Conservation (phyloP, 2,888 invertebrate genomes). For the Exephanes ischioxanthus region DNA sequence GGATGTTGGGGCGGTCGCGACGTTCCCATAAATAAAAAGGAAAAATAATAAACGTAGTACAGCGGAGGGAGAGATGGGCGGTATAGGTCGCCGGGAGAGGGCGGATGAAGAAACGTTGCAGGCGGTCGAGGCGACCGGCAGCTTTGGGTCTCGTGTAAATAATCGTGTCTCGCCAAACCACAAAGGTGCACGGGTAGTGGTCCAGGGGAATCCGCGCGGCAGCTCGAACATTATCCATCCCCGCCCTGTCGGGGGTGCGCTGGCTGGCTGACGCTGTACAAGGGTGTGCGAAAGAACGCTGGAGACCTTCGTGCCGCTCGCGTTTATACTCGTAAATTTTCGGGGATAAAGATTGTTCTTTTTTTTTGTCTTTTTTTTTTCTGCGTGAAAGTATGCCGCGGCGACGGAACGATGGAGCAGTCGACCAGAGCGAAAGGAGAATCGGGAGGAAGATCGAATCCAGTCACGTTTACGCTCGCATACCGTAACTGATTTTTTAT, state of each 20-base stretch:
- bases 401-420: slow-evolving; percentile 43
- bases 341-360: slow-evolving; percentile 44
- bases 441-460: slow-evolving; percentile 15
- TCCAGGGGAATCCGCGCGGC: slow-evolving; percentile 50
- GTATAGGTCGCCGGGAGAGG: not conserved
- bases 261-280: not conserved
- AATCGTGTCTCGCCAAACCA: slow-evolving; percentile 62
- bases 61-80: slow-evolving; percentile 11
- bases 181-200: slow-evolving; percentile 47
- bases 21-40: slow-evolving; percentile 61
- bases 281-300: slow-evolving; percentile 55
- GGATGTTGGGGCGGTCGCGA: slow-evolving; percentile 43
- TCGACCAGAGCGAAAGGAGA: slow-evolving; percentile 8
- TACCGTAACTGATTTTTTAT: slow-evolving; percentile 1
- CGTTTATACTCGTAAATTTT: slow-evolving; percentile 54
- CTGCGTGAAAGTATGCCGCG: slow-evolving; percentile 45
- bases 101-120: slow-evolving; percentile 52
- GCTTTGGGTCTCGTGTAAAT: slow-evolving; percentile 60
- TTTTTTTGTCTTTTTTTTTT: not conserved
- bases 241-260: slow-evolving; percentile 24
- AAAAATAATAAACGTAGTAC: slow-evolving; percentile 61
- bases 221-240: slow-evolving; percentile 55
- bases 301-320: slow-evolving; percentile 19
- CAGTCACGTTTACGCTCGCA: slow-evolving; percentile 18
- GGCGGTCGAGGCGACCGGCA: slow-evolving; percentile 31